A percentile compares a stretch with the other conserved stretches of the same genome.
Conservation (phyloP, 2,888 invertebrate genomes). For the Philopedon plagiatum region DNA sequence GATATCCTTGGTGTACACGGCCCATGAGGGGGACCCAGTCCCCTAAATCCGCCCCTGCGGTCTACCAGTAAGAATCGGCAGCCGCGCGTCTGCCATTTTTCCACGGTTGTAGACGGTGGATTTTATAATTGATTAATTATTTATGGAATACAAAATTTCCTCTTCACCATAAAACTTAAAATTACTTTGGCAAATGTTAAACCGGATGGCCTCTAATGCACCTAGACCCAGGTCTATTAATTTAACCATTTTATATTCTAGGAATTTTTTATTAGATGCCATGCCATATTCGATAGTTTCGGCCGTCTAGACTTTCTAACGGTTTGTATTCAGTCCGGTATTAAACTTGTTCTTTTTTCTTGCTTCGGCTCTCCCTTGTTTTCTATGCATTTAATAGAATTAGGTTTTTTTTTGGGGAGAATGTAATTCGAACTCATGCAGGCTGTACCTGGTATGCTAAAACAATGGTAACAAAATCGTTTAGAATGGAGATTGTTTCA, state of each 20-base stretch:
- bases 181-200: neutral
- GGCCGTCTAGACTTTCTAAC: constrained; percentile 11
- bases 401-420: neutral
- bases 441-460: neutral
- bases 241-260: constrained; percentile 9
- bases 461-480: neutral
- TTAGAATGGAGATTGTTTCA: constrained; percentile 4
- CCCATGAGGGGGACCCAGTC: too few relatives aligned
- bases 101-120: too few relatives aligned
- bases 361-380: neutral
- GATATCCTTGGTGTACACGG: too few relatives aligned
- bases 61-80: too few relatives aligned
- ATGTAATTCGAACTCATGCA: constrained; percentile 3
- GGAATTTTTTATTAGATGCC: constrained; percentile 10
- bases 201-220: constrained; percentile 17
- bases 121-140: too few relatives aligned
- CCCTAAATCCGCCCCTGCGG: too few relatives aligned
- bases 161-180: neutral
- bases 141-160: neutral
- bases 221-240: neutral
- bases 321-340: neutral
- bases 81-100: too few relatives aligned
- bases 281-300: constrained; percentile 21
- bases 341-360: constrained; percentile 4
- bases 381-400: constrained; percentile 8